Evolutionary conservation across 2,888 invertebrate genomes (phyloP).

Genomic region (Adineta ricciae): DNA sequence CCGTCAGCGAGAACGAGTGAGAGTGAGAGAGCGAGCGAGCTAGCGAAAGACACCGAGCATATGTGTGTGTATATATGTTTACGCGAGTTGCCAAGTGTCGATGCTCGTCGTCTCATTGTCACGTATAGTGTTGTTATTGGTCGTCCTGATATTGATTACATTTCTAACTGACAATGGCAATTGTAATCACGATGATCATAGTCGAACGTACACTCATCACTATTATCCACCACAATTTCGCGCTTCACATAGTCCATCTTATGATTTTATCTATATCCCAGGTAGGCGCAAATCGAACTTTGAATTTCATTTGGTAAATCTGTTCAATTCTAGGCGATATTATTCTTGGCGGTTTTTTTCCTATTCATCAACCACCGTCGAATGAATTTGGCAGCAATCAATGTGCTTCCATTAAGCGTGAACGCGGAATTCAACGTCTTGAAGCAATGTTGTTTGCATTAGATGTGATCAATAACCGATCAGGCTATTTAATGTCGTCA

Average conservation of each 20-base stretch:
- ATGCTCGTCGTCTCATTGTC: neutral
- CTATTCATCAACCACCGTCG: conserved; percentile 51
- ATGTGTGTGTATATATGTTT: neutral
- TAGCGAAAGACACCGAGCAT: neutral
- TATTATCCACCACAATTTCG: neutral
- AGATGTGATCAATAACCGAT: conserved; percentile 54
- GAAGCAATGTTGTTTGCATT: conserved; percentile 58
- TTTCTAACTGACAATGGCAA: conserved; percentile 3
- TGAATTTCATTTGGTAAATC: no score
- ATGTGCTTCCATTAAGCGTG: conserved; percentile 52
- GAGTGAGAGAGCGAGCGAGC: neutral
- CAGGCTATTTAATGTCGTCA: conserved; percentile 47
- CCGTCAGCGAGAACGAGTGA: neutral
- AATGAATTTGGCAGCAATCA: neutral
- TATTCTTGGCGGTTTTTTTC: conserved; percentile 56
- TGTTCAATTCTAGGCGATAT: conserved; percentile 48
- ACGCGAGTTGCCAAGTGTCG: neutral
- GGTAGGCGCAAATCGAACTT: neutral
- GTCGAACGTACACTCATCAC: neutral
- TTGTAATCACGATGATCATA: neutral
- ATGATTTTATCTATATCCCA: neutral
- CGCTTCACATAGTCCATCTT: neutral
- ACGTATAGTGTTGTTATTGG: neutral
- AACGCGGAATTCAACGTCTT: conserved; percentile 53
- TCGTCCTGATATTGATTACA: neutral